Base-by-base conservation (phyloP, 2,888 invertebrate species). In the Elaeidobius kamerunicus region DNA sequence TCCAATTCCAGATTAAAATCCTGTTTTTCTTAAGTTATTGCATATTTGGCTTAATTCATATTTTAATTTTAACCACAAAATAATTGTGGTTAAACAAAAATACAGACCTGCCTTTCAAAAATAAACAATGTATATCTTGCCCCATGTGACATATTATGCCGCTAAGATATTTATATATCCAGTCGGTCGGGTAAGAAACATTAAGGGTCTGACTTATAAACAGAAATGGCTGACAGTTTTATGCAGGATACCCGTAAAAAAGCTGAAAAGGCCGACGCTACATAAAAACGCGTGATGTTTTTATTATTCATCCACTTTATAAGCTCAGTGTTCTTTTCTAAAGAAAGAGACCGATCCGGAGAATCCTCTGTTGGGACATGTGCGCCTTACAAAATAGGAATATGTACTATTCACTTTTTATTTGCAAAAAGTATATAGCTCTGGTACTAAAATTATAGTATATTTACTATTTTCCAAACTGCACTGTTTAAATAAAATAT, bases 251-350 rank as follows among this genome's bases (percentile, higher is more conserved):
- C 17, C 41, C 47, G 52, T 53, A 53, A 53, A 52, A 47, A 47
- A 36, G 47, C 43, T 47, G 43, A 47, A 53, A 53, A 48, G 52
- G 47, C 42, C 46, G 36, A 44, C n/a, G n/a, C n/a, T 34, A 35
- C 43, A 50, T 49, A 50, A 50, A 50, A 50, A 49, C 44, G 40
- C 48, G 48, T 38, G 38, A 49, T 44, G 54, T 43, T 54, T 54
- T 54, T 54, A 54, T 54, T 54, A 54, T 54, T 54, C 54, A 54
- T 54, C 30, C 54, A 48, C 44, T 54, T 54, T 54, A 54, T 54
- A 54, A 47, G 46, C 41, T 35, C 30, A 11, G 11, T 30, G 4
- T 30, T 30, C 30, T 30, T 30, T 30, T 30, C 11, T 30, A 30
- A 30, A 30, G 30, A 3, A 30, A 11, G 30, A n/a, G n/a, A n/a